Percentiles rank a stretch among this genome's conserved stretches.
These are phyloP conservation scores for Chrysopa pallens DNA, from an alignment of 1,140 invertebrate genomes.

Conservation along the genomic window DNA sequence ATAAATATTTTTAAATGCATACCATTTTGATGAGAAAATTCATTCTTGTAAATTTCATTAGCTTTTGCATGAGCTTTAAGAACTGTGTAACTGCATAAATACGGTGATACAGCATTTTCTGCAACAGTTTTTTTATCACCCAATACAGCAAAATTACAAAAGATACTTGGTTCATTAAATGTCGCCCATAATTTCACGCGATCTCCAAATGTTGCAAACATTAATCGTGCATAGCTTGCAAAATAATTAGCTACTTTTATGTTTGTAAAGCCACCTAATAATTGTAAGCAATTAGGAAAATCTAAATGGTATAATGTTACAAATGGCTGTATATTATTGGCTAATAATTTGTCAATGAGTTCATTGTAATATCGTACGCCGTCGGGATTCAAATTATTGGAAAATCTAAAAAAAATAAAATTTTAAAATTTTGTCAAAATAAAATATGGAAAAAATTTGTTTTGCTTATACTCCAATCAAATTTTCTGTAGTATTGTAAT, in stretches of 20 bases:
- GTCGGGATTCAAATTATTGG: constrained; percentile 31
- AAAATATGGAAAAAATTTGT: too few relatives aligned
- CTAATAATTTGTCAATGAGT: constrained; percentile 35
- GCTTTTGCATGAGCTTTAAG: too few relatives aligned
- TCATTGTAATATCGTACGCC: constrained; percentile 43
- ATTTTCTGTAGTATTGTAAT: too few relatives aligned
- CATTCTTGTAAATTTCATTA: too few relatives aligned
- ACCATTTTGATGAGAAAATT: too few relatives aligned
- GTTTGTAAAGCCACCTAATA: constrained; percentile 20
- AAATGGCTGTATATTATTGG: constrained; percentile 37
- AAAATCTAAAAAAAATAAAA: constrained; percentile 8
- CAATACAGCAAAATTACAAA: too few relatives aligned
- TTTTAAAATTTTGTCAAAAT: too few relatives aligned
- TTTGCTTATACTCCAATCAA: too few relatives aligned
- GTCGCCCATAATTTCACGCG: constrained; percentile 28
- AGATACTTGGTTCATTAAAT: constrained; percentile 24
- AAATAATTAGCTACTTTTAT: constrained; percentile 16
- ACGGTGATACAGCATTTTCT: too few relatives aligned
- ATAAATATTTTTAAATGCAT: too few relatives aligned
- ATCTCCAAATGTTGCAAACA: constrained; percentile 12
- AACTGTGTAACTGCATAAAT: too few relatives aligned
- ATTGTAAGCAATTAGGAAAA: constrained; percentile 16
- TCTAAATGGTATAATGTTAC: constrained; percentile 28
- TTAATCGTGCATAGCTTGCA: constrained; percentile 17
- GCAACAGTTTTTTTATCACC: too few relatives aligned